Evolutionary conservation across 35 echinoderm and acorn worm genomes (phyloP), one percentile per base, ranked within the genome.

Genomic region (Stichopus chloronotus): DNA sequence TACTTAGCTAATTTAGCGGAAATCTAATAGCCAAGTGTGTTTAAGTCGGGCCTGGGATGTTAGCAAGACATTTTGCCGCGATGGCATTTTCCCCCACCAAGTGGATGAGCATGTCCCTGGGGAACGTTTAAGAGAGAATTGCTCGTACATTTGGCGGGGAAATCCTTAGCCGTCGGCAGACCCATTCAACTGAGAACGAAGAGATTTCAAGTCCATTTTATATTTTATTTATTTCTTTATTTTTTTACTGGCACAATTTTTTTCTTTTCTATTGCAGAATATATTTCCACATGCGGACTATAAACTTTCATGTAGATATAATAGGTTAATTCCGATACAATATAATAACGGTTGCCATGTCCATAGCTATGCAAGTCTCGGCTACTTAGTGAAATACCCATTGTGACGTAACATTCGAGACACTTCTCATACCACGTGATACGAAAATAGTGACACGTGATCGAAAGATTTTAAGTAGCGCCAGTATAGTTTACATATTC

Each of bases 1-100:
- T 89, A 89, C 87, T 89, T 71, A 89, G 87, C 87, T 89, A 89
- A 89, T 89, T 89, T 89, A 89, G 87, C 87, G 87, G 87, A 89
- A 89, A 89, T 72, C 87, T 89, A 89, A 89, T 89, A 61, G 87
- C 59, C 57, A 72, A 72, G 87, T 72, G 59, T 71, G 87, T 72
- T 63, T 30, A 71, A 72, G 59, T 63, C 60, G 65, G 65, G 61
- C 87, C 87, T 52, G 57, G 59, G 61, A 72, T 89, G 87, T 71
- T 43, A n/a, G 87, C 21, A 89, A 89, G 65, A 89, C 59, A 89
- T 89, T 89, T 89, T 61, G 52, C 87, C 65, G 59, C 59, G 87
- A 89, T 72, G 59, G 87, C 87, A 89, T n/a, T 89, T 72, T 72
- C 57, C 60, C 52, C 30, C 22, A 56, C 59, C 59, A 63, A 89